A percentile compares a stretch with the other conserved stretches of the same genome.
Evolutionary conservation across 2,888 invertebrate genomes (phyloP).

Genomic region (Oxyteleia sp.): DNA sequence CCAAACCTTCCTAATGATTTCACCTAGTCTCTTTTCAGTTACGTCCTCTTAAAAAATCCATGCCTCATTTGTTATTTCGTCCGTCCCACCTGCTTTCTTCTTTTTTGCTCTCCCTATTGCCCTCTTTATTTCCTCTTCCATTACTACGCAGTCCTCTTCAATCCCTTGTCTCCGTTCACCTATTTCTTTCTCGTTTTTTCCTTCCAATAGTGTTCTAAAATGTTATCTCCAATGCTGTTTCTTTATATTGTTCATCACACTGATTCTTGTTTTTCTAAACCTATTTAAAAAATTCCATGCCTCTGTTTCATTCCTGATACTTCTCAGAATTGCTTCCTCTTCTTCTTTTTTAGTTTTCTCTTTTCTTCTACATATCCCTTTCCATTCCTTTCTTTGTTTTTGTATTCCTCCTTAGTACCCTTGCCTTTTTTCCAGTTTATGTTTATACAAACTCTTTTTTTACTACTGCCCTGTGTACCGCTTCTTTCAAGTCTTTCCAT

Average conservation of each 20-base stretch:
- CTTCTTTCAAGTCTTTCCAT: conserved; percentile 12
- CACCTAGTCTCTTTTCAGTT: conserved; percentile 1
- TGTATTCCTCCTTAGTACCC: conserved; percentile 10
- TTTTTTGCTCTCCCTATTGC: conserved; percentile 32
- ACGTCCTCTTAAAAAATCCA: conserved; percentile 51
- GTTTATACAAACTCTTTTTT: conserved; percentile 1
- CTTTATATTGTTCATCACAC: conserved; percentile 6
- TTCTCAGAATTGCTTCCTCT: conserved; percentile 21
- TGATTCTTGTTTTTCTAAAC: background rate
- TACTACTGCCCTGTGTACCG: background rate
- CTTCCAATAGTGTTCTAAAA: conserved; percentile 19
- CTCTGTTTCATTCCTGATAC: conserved; percentile 17
- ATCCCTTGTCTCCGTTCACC: conserved; percentile 10
- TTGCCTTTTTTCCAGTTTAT: conserved; percentile 21
- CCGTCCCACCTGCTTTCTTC: conserved; percentile 62
- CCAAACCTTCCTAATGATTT: conserved; percentile 47
- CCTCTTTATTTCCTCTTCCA: background rate
- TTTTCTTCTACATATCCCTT: conserved; percentile 9
- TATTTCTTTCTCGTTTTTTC: conserved; percentile 10
- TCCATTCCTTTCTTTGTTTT: conserved; percentile 25
- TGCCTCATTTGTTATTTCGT: conserved; percentile 64
- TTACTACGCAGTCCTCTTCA: conserved; percentile 6
- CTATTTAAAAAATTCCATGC: conserved; percentile 32
- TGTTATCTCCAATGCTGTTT: conserved; percentile 6
- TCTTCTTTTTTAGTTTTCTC: conserved; percentile 14